Evolutionary conservation across 2,113 vertebrate species (phyloP).

Genomic region (Thamnaconus septentrionalis): DNA sequence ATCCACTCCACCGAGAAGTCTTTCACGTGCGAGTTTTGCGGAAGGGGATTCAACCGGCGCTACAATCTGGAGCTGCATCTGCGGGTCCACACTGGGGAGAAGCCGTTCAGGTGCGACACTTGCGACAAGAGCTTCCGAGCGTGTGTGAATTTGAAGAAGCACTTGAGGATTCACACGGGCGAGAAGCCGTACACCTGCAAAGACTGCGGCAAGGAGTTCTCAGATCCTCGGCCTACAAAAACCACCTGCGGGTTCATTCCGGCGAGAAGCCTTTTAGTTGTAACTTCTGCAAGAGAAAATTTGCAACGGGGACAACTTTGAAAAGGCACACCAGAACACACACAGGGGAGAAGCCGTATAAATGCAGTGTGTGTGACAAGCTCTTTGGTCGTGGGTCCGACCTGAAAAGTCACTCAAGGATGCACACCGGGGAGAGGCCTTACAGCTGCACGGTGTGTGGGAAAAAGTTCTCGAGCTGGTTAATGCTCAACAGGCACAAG

Average conservation of each 20-base stretch:
- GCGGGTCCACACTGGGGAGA: not conserved
- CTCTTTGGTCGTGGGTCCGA: not conserved
- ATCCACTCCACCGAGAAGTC: not conserved
- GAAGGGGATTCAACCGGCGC: not conserved
- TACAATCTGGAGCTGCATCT: not conserved
- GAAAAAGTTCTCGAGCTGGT: not conserved
- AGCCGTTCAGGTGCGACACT: not conserved
- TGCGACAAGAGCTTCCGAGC: not conserved
- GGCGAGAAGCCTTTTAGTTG: conserved; percentile 53
- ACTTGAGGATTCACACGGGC: not conserved
- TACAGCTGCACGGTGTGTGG: not conserved
- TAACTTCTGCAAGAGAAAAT: conserved; percentile 23
- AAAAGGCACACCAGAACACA: conserved; percentile 34
- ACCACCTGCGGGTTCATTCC: conserved; percentile 15
- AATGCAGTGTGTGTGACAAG: not conserved
- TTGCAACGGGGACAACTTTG: conserved; percentile 43
- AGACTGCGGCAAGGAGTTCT: not conserved
- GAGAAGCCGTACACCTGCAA: not conserved
- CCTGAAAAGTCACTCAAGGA: not conserved
- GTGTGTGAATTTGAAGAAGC: not conserved
- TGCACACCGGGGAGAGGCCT: not conserved
- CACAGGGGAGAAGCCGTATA: not conserved
- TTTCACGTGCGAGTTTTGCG: not conserved
- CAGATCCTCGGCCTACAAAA: not conserved
- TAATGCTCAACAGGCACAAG: not conserved